Evolutionary conservation across 2,888 invertebrate species (phyloP).

Genomic region (Anthophora plumipes): DNA sequence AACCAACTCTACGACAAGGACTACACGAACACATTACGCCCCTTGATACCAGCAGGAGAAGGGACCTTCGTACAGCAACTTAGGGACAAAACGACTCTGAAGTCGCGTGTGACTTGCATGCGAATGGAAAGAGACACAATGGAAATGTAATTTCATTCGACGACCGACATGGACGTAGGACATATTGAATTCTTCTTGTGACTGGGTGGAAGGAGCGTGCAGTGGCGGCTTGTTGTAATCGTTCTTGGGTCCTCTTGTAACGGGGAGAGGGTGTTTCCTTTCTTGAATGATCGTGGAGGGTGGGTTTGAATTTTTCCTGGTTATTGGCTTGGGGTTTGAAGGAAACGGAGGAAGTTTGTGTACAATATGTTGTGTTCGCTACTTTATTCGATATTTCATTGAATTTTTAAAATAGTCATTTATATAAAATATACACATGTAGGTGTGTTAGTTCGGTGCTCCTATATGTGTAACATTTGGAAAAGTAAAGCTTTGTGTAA

Average conservation of each 20-base stretch:
- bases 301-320: conserved; percentile 23
- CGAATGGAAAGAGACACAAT: conserved; percentile 79
- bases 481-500: too few species aligned
- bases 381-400: background rate
- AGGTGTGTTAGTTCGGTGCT: too few species aligned
- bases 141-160: conserved; percentile 80
- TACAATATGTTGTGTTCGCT: background rate
- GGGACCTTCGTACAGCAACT: conserved; percentile 32
- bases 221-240: conserved; percentile 28
- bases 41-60: conserved; percentile 4
- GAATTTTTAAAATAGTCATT: background rate
- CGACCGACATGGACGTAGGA: conserved; percentile 44
- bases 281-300: background rate
- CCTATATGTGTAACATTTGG: too few species aligned
- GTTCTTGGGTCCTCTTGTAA: background rate
- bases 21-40: conserved; percentile 32
- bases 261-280: conserved; percentile 27
- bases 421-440: too few species aligned
- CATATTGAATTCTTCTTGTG: conserved; percentile 78
- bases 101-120: conserved; percentile 78
- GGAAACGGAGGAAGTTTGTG: background rate
- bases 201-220: conserved; percentile 5
- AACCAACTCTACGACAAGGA: conserved; percentile 39
- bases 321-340: background rate
- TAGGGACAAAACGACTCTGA: conserved; percentile 45